phyloP scores from a whole-genome alignment of 2,797 vertebrate genomes.

The Adrianichthys oophorus region DNA sequence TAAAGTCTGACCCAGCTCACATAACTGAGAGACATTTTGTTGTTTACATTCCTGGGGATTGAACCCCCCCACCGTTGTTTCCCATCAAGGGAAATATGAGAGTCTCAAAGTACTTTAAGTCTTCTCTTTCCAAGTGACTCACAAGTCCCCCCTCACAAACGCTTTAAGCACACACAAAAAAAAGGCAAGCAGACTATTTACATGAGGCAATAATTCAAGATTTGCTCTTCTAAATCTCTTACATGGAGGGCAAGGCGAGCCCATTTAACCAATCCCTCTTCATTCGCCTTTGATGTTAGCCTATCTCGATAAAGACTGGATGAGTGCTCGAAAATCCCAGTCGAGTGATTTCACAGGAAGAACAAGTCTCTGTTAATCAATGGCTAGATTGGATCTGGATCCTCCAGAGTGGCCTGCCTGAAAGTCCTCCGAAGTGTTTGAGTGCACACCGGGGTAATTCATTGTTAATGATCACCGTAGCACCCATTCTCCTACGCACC shows the following conservation, averaged over 20 bases:
- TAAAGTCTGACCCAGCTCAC: conserved; percentile 38
- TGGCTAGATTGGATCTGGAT: conserved; percentile 78
- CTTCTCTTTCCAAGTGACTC: conserved; percentile 67
- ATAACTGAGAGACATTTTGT: conserved; percentile 50
- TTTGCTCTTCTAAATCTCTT: conserved; percentile 71
- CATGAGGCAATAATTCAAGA: conserved; percentile 77
- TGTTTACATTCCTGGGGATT: conserved; percentile 72
- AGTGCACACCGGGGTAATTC: conserved; percentile 75
- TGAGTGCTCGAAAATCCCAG: conserved; percentile 76
- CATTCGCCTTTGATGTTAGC: conserved; percentile 76
- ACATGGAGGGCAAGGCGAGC: conserved; percentile 63
- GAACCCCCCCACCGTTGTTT: conserved; percentile 54
- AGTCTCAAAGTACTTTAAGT: conserved; percentile 66
- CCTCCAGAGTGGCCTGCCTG: conserved; percentile 63
- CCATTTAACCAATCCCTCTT: conserved; percentile 73
- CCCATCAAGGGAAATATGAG: conserved; percentile 71
- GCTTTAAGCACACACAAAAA: conserved; percentile 21
- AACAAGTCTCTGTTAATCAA: conserved; percentile 80
- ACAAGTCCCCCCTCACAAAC: conserved; percentile 52
- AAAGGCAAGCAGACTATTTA: conserved; percentile 71
- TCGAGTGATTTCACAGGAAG: conserved; percentile 77
- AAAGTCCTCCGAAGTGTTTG: conserved; percentile 72
- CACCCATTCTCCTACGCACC: conserved; percentile 60
- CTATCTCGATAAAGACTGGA: conserved; percentile 74
- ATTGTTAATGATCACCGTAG: conserved; percentile 73